These are phyloP conservation scores for Urechis unicinctus DNA, from an alignment of 2,888 invertebrate genomes.

Conservation along the genomic window DNA sequence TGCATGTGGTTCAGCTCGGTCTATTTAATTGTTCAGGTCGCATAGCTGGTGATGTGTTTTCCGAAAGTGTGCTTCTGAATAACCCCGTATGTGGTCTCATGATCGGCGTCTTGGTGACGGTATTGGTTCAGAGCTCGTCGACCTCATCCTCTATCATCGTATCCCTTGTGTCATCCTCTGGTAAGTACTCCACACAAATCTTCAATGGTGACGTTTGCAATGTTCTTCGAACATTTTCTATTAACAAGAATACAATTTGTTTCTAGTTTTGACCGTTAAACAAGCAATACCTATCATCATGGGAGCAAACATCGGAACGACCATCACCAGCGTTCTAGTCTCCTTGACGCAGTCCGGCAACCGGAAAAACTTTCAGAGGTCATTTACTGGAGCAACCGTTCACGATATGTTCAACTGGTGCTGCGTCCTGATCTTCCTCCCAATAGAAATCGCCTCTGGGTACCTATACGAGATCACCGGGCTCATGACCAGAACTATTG, in stretches of 20 bases:
- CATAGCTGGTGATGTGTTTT: slow-evolving; percentile 11
- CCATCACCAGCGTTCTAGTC: slow-evolving; percentile 56
- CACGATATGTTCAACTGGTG: slow-evolving; percentile 59
- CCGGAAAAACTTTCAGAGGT: slow-evolving; percentile 51
- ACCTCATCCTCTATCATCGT: slow-evolving; percentile 53
- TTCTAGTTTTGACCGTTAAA: slow-evolving; percentile 46
- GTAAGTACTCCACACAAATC: too few species aligned
- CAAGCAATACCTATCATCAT: slow-evolving; percentile 56
- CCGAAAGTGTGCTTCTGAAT: slow-evolving; percentile 49
- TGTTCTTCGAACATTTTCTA: too few species aligned
- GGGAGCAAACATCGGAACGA: slow-evolving; percentile 57
- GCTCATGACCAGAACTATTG: too few species aligned
- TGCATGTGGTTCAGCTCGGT: too few species aligned
- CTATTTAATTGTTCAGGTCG: slow-evolving; percentile 10
- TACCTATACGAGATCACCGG: slow-evolving; percentile 39
- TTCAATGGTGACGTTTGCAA: too few species aligned
- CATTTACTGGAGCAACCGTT: slow-evolving; percentile 55
- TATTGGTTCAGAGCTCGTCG: slow-evolving; percentile 56
- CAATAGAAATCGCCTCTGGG: slow-evolving; percentile 52
- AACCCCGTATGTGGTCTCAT: slow-evolving; percentile 57
- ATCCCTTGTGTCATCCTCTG: slow-evolving; percentile 40
- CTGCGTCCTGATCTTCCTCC: slow-evolving; percentile 53
- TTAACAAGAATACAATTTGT: too few species aligned
- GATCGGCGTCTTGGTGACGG: slow-evolving; percentile 57
- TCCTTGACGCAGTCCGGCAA: slow-evolving; percentile 45